These are phyloP conservation scores for Meloidogyne chitwoodi DNA, from an alignment of 1,140 invertebrate genomes.

Conservation along the genomic window DNA sequence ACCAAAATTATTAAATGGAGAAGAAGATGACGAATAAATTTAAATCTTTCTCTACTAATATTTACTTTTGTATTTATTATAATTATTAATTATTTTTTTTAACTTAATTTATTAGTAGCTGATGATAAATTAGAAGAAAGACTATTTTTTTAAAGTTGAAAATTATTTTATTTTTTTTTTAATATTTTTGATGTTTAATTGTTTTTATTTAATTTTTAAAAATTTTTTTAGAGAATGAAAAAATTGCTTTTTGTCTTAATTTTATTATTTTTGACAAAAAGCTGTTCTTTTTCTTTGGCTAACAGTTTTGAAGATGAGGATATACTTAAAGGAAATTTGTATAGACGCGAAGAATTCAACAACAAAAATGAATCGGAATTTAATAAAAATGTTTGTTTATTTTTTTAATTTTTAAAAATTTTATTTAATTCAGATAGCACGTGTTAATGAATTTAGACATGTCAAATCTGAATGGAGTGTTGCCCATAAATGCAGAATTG, in stretches of 20 bases:
- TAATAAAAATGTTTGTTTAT: background rate
- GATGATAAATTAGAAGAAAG: no score
- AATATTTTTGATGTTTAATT: background rate
- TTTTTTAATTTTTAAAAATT: background rate
- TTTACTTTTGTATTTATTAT: no score
- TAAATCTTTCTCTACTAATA: no score
- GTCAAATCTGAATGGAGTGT: background rate
- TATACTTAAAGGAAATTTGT: background rate
- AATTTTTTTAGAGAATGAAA: background rate
- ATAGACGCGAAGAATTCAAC: background rate
- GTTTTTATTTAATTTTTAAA: background rate
- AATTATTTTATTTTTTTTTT: background rate
- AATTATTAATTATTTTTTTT: no score
- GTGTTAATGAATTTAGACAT: background rate
- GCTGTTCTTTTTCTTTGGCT: background rate
- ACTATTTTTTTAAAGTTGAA: no score
- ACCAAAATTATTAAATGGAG: background rate
- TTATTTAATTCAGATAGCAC: background rate
- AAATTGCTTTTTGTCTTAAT: background rate
- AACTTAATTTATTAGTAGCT: no score
- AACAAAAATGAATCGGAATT: background rate
- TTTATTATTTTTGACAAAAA: background rate
- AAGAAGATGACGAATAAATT: conserved; percentile 27
- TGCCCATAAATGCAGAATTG: background rate
- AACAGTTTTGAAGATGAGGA: background rate